Evolutionary conservation across 2,113 vertebrate species (phyloP), one percentile per base, ranked within the genome.

Genomic region (Indicator maculatus): DNA sequence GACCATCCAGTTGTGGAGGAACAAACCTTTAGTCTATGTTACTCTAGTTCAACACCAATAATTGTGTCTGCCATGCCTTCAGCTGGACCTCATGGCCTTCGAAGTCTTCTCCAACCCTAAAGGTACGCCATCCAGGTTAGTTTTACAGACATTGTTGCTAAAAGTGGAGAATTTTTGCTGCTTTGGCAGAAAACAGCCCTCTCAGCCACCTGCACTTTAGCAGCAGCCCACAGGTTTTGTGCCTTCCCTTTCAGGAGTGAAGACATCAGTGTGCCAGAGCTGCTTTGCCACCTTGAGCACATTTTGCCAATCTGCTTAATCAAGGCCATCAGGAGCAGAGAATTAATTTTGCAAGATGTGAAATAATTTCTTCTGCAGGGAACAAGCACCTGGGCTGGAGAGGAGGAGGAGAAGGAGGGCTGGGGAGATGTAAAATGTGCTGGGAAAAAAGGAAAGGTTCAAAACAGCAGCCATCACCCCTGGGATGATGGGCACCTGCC

Each of bases 331-430:
- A n/a, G 3, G 74, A 87, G 88, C 86, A 84, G 69, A 55, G 88
- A 92, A 95, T 94, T 92, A 92, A 92, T 89, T 75, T 53, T 67
- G 59, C 71, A 77, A 86, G 77, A 71, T 10, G 41, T 20, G n/a
- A 94, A 95, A 73, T 88, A 9, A 56, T 89, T 92, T 69, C 36
- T 74, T 30, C n/a, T 1, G 3, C 60, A 33, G 56, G 39, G 30
- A 87, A 77, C 0, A 9, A 92, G 66, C 1, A 18, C n/a, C 73
- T 64, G 69, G 30, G 58, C 67, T 88, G 65, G 38, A 50, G 39
- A 60, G 20, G 74, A 60, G 20, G 74, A 65, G 31, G 2, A 0
- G 53, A 27, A 41, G 24, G 44, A 39, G 70, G 58, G n/a, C 27
- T 39, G 41, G 16, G 23, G 39, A 9, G 5, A n/a, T 26, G n/a